Evolutionary conservation across 2,888 invertebrate species (phyloP).

Genomic region (Drosophila pegasa): DNA sequence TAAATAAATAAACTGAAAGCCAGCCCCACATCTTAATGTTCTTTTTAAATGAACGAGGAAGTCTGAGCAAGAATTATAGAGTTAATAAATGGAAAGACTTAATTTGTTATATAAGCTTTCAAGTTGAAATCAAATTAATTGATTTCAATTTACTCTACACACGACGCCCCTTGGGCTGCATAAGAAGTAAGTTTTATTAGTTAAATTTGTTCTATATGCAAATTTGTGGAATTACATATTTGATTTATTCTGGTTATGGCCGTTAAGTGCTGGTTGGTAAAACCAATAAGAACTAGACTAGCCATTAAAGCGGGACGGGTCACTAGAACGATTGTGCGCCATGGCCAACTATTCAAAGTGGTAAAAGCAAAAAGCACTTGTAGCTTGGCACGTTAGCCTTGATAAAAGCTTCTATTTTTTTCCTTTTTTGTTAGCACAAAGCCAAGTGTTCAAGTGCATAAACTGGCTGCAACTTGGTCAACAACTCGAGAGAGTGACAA

Average conservation of each 20-base stretch:
- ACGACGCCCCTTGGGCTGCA: neutral
- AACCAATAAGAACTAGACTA: slow-evolving; percentile 28
- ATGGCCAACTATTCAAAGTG: slow-evolving; percentile 45
- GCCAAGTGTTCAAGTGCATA: slow-evolving; percentile 66
- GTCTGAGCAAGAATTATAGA: neutral
- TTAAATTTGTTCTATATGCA: slow-evolving; percentile 23
- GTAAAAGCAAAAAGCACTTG: slow-evolving; percentile 68
- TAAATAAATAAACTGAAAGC: neutral
- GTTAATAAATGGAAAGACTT: neutral
- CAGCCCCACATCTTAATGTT: neutral
- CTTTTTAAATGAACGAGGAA: neutral
- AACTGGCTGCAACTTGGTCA: slow-evolving; percentile 67
- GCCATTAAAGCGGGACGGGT: slow-evolving; percentile 24
- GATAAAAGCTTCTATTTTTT: slow-evolving; percentile 57
- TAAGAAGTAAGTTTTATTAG: slow-evolving; percentile 17
- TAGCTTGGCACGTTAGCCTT: slow-evolving; percentile 70
- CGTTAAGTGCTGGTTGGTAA: slow-evolving; percentile 19
- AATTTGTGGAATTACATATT: slow-evolving; percentile 27
- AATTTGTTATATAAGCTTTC: too few relatives aligned
- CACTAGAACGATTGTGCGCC: slow-evolving; percentile 60
- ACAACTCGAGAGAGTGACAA: slow-evolving; percentile 56
- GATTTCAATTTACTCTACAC: neutral
- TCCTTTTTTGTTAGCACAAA: slow-evolving; percentile 27
- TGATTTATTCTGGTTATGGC: slow-evolving; percentile 27
- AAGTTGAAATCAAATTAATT: neutral